Conservation (phyloP, 2,113 vertebrate genomes). For the Eudyptes chrysolophus region DNA sequence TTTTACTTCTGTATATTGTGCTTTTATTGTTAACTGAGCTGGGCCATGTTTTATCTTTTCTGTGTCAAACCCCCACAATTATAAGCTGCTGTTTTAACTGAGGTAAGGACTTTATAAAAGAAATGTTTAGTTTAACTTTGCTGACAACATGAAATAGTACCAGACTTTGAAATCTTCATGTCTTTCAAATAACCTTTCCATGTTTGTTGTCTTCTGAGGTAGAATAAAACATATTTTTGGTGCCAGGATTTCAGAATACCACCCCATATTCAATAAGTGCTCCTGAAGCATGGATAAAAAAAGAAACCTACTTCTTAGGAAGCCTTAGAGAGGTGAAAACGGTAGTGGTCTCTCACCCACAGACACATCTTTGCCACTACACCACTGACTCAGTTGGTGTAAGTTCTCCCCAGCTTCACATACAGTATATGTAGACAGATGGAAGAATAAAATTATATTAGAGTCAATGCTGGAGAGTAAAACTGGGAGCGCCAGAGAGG, state of each 20-base stretch:
- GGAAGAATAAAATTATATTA: background rate
- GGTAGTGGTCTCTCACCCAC: background rate
- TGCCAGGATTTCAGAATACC: background rate
- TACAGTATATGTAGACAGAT: background rate
- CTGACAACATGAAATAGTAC: background rate
- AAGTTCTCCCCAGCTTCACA: background rate
- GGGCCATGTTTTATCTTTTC: background rate
- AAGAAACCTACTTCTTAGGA: background rate
- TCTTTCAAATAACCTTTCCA: background rate
- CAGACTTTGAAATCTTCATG: background rate
- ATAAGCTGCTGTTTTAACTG: background rate
- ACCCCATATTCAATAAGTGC: background rate
- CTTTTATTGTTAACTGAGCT: background rate
- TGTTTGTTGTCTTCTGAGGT: background rate
- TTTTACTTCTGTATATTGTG: background rate
- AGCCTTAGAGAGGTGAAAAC: background rate
- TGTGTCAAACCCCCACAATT: background rate
- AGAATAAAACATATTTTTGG: background rate
- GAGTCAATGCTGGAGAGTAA: background rate
- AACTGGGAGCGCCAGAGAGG: background rate
- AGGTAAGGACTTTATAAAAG: background rate
- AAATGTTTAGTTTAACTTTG: background rate
- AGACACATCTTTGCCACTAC: background rate
- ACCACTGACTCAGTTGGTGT: background rate
- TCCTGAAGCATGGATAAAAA: background rate